A percentile compares a stretch with the other conserved stretches of the same genome.
Evolutionary conservation across 1,140 invertebrate genomes (phyloP).

Genomic region (Diorhabda carinulata): DNA sequence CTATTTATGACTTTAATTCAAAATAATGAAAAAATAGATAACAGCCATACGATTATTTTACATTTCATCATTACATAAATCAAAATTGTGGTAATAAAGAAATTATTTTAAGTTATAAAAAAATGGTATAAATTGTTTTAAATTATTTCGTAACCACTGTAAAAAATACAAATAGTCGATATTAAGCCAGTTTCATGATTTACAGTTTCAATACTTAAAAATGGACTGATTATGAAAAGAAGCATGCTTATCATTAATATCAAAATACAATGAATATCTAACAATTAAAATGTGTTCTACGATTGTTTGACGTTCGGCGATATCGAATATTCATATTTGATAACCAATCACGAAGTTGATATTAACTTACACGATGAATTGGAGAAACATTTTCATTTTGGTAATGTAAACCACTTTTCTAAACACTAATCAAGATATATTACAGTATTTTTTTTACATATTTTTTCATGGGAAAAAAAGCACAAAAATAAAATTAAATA

Average conservation of each 20-base stretch:
- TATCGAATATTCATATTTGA: background rate
- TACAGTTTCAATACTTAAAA: too few relatives aligned
- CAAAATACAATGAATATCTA: too few relatives aligned
- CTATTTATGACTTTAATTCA: constrained; percentile 41
- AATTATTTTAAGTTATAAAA: constrained; percentile 18
- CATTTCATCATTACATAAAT: constrained; percentile 28
- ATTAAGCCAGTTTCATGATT: too few relatives aligned
- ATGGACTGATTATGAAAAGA: too few relatives aligned
- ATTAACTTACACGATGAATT: background rate
- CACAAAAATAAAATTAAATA: background rate
- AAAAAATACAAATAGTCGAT: too few relatives aligned
- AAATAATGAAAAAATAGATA: constrained; percentile 43
- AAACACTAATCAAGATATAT: background rate
- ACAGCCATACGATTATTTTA: constrained; percentile 44
- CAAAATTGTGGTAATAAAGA: constrained; percentile 17
- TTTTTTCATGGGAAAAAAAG: background rate
- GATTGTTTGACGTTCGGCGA: too few relatives aligned
- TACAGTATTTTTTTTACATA: background rate
- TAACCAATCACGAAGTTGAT: background rate
- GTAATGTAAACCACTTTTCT: constrained; percentile 2
- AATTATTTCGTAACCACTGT: background rate
- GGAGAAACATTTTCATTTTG: constrained; percentile 2
- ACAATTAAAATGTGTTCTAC: too few relatives aligned
- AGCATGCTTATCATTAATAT: too few relatives aligned
- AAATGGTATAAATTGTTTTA: constrained; percentile 8